phyloP scores from a whole-genome alignment of 1,140 invertebrate species.

The Drosophila bipectinata region DNA sequence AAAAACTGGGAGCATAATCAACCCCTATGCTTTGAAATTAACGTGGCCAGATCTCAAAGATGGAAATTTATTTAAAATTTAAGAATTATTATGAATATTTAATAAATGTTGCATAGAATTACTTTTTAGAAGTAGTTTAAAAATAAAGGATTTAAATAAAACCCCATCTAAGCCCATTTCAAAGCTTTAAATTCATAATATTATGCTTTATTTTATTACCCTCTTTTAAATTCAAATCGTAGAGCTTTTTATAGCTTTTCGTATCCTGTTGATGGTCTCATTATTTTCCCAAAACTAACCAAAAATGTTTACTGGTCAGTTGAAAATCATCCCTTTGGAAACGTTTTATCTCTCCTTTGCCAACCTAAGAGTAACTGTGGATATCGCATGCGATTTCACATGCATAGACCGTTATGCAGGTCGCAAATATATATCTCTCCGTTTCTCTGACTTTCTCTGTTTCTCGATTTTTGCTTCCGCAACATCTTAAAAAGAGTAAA shows the following conservation, averaged over 20 bases:
- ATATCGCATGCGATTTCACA: conserved; percentile 59
- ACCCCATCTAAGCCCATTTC: too few species aligned
- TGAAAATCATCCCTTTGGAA: conserved; percentile 26
- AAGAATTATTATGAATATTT: neutral
- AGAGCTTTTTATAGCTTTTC: conserved; percentile 13
- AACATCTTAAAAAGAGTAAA: conserved; percentile 33
- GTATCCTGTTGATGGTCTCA: conserved; percentile 14
- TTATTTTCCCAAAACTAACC: neutral
- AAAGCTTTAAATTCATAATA: neutral
- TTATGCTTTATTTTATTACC: neutral
- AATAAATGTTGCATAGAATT: too few species aligned
- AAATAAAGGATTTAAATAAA: too few species aligned
- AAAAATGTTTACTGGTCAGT: conserved; percentile 41
- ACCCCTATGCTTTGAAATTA: conserved; percentile 35
- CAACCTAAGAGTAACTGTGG: conserved; percentile 5
- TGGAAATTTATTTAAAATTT: neutral
- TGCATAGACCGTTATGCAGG: conserved; percentile 53
- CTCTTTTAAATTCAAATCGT: neutral
- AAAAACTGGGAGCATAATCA: conserved; percentile 9
- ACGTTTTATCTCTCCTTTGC: neutral
- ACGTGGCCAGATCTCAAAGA: conserved; percentile 32
- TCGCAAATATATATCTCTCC: neutral
- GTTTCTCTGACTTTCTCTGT: conserved; percentile 16
- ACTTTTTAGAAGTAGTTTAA: too few species aligned
- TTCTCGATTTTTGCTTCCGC: conserved; percentile 20